These are phyloP conservation scores for Henricia sp. DNA, from an alignment of 53 echinoderm and acorn worm species.

Conservation along the genomic window DNA sequence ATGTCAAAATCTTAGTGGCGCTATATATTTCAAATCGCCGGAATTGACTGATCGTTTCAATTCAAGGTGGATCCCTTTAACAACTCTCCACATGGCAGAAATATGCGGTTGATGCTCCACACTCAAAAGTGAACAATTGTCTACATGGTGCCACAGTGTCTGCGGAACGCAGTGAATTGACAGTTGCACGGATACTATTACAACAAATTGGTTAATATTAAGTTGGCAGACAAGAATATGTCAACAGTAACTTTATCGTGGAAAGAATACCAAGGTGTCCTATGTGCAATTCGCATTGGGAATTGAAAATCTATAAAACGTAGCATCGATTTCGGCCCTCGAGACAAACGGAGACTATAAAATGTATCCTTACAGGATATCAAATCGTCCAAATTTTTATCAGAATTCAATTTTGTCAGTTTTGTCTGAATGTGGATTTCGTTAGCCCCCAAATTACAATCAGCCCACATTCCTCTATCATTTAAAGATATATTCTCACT, in stretches of 20 bases:
- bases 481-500: too few relatives aligned
- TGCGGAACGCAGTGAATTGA: slow-evolving; percentile 14
- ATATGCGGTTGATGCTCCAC: too few relatives aligned
- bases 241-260: slow-evolving; percentile 51
- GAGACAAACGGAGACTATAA: slow-evolving; percentile 30
- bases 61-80: too few relatives aligned
- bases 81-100: too few relatives aligned
- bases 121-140: slow-evolving; percentile 13
- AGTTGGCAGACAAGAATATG: slow-evolving; percentile 50
- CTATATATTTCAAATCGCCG: too few relatives aligned
- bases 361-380: slow-evolving; percentile 2
- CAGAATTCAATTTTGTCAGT: too few relatives aligned
- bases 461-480: too few relatives aligned
- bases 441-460: too few relatives aligned
- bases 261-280: slow-evolving; percentile 38
- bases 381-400: background rate
- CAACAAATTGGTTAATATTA: slow-evolving; percentile 58
- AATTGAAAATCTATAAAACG: slow-evolving; percentile 8
- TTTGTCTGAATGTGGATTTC: too few relatives aligned
- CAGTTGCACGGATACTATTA: slow-evolving; percentile 47
- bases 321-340: slow-evolving; percentile 53
- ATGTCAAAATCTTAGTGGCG: too few relatives aligned
- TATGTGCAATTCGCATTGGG: slow-evolving; percentile 18
- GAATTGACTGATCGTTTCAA: too few relatives aligned
- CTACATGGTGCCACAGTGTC: slow-evolving; percentile 42